Evolutionary conservation across 2,797 vertebrate species (phyloP).

Genomic region (Tangara arthus): DNA sequence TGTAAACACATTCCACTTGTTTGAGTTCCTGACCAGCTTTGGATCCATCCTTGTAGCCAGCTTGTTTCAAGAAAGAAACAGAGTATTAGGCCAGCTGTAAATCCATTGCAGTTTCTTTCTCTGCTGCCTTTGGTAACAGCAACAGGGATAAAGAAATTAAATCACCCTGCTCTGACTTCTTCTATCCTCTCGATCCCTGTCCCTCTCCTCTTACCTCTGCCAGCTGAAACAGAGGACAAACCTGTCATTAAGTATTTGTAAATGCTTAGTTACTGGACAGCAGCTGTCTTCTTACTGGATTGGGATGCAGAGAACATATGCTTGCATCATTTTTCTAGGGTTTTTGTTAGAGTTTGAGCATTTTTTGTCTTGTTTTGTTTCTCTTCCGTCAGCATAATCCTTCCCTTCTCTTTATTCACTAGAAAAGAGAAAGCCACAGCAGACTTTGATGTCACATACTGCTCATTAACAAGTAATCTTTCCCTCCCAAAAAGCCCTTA

Average conservation of each 20-base stretch:
- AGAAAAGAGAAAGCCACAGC: background rate
- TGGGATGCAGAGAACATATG: constrained; percentile 38
- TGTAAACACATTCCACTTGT: fast-evolving
- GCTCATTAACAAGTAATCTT: background rate
- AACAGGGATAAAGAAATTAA: background rate
- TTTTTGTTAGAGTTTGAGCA: background rate
- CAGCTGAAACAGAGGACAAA: constrained; percentile 54
- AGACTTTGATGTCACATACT: background rate
- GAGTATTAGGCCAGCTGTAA: background rate
- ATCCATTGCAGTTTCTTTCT: background rate
- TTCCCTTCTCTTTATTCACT: background rate
- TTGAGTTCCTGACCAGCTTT: background rate
- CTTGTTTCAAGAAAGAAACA: background rate
- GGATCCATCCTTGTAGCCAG: background rate
- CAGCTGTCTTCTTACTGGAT: constrained; percentile 54
- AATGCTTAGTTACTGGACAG: constrained; percentile 51
- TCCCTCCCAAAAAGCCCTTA: background rate
- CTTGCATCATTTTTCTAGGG: background rate
- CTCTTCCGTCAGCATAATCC: background rate
- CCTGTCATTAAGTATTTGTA: constrained; percentile 64
- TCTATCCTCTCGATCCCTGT: background rate
- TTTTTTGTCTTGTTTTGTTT: background rate
- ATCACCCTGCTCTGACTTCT: background rate
- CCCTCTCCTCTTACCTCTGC: background rate
- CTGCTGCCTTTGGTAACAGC: background rate